phyloP scores from a whole-genome alignment of 2,888 invertebrate species.

The Ophion slaviceki region DNA sequence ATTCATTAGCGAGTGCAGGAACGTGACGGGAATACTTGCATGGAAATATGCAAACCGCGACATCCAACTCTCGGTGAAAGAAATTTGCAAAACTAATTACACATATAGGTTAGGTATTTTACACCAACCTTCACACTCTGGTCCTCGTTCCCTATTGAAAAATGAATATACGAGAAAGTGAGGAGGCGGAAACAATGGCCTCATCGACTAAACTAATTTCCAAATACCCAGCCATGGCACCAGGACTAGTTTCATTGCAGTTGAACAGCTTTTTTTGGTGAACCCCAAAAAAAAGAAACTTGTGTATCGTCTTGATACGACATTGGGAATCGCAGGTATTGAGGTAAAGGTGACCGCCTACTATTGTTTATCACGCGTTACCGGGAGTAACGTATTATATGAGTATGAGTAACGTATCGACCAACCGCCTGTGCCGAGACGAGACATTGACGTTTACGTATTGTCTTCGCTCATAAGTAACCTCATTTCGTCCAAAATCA shows the following conservation, averaged over 20 bases:
- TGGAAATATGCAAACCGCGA: constrained; percentile 33
- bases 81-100: constrained; percentile 26
- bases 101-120: constrained; percentile 15
- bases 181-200: neutral
- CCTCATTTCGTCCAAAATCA: neutral
- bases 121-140: neutral
- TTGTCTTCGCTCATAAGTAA: neutral
- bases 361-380: neutral
- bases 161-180: neutral
- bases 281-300: too few species aligned
- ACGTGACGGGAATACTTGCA: constrained; percentile 61
- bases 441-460: neutral
- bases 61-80: constrained; percentile 34
- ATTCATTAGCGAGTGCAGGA: constrained; percentile 61
- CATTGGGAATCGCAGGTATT: too few species aligned
- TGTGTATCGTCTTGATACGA: too few species aligned
- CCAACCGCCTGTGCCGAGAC: neutral
- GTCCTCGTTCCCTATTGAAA: neutral
- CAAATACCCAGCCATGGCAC: neutral
- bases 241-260: too few species aligned
- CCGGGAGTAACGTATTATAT: neutral
- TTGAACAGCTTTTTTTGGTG: too few species aligned
- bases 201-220: neutral
- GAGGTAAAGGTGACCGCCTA: neutral
- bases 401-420: neutral